A percentile compares a stretch with the other conserved stretches of the same genome.
Evolutionary conservation across 2,113 vertebrate species (phyloP).

Genomic region (Australoheros scitulus): DNA sequence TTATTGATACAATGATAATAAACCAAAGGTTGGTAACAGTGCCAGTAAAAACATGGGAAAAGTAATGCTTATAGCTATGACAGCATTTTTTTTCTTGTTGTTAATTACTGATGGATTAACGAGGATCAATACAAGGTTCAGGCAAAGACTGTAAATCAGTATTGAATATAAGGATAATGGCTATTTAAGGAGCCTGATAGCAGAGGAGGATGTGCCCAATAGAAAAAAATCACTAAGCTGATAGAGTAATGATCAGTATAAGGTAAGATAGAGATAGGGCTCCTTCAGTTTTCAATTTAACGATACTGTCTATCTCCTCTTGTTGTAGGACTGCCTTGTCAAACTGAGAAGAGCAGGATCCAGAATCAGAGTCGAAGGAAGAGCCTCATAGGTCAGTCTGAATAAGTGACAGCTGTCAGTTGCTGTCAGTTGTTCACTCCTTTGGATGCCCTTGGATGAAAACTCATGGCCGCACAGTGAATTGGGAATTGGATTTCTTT

Average conservation of each 20-base stretch:
- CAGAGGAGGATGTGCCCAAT: background rate
- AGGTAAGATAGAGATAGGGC: background rate
- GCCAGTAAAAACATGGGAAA: background rate
- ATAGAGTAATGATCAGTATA: background rate
- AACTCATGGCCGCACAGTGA: background rate
- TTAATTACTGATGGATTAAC: background rate
- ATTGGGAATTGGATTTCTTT: background rate
- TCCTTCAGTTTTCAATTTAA: constrained; percentile 1
- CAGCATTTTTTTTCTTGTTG: background rate
- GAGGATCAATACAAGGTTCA: background rate
- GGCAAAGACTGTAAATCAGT: background rate
- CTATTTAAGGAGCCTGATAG: background rate
- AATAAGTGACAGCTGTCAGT: constrained; percentile 13
- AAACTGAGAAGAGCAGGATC: constrained; percentile 95
- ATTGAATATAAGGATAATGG: background rate
- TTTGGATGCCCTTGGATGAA: background rate
- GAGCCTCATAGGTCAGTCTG: constrained; percentile 89
- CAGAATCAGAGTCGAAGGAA: constrained; percentile 91
- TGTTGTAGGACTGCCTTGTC: constrained; percentile 91
- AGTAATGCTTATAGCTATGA: background rate
- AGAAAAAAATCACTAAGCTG: background rate
- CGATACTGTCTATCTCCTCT: constrained; percentile 28
- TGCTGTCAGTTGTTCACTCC: background rate
- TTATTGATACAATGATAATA: background rate
- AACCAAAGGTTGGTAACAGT: background rate